A percentile compares a stretch with the other conserved stretches of the same genome.
phyloP scores from a whole-genome alignment of 2,113 vertebrate species.

The Tringa solitaria region DNA sequence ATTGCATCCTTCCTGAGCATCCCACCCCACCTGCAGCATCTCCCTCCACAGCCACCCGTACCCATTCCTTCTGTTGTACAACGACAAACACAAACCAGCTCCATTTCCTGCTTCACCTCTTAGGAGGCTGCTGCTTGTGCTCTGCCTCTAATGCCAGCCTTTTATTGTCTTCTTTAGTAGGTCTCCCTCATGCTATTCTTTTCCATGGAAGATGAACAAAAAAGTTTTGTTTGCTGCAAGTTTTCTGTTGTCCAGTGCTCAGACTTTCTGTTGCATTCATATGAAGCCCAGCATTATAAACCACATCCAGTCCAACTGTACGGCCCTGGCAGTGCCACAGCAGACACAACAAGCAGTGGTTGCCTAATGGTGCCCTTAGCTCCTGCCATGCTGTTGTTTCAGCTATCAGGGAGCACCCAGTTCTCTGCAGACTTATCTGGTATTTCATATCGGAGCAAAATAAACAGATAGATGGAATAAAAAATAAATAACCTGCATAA shows the following conservation, averaged over 20 bases:
- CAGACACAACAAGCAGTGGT: not conserved
- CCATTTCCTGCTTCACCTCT: not conserved
- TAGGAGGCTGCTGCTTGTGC: not conserved
- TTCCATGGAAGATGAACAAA: not conserved
- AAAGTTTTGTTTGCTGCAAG: not conserved
- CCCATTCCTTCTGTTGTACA: not conserved
- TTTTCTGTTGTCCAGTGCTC: not conserved
- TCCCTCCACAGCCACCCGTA: not conserved
- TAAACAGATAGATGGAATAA: not conserved
- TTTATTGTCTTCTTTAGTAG: not conserved
- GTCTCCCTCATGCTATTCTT: not conserved
- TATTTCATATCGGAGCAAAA: not conserved
- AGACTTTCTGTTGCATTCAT: not conserved
- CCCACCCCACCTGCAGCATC: not conserved
- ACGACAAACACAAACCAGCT: not conserved
- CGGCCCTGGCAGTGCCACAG: not conserved
- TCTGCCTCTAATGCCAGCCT: not conserved
- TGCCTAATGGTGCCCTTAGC: not conserved
- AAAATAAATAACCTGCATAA: not conserved
- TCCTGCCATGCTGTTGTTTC: not conserved
- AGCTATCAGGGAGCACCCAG: not conserved
- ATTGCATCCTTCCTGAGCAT: rapidly evolving
- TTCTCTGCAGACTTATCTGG: not conserved
- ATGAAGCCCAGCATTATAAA: not conserved
- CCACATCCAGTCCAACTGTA: not conserved